Evolutionary conservation across 2,888 invertebrate genomes (phyloP), one percentile per base, ranked within the genome.

Genomic region (Meloe dianella): DNA sequence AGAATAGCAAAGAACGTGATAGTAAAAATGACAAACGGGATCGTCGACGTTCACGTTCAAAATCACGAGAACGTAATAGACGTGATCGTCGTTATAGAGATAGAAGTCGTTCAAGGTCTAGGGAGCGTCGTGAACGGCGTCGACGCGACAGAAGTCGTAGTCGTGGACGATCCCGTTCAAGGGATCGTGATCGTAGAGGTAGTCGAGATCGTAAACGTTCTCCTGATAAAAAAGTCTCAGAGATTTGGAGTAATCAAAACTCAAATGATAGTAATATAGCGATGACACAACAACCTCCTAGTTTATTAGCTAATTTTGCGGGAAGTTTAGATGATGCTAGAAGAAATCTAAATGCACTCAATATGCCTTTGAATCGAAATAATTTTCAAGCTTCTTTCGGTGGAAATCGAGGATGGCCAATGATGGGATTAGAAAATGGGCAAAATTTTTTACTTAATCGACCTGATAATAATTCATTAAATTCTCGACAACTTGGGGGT

Each of bases 141-240:
- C 87, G 89, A 73, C 83, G 90, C 27, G 88, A 89, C 47, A 79
- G 86, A 71, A 86, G 88, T 54, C 85, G 87, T 68, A 87, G 87
- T 69, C 84, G 89, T 20, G 84, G 85, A 7, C 86, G 88, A n/a
- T 86, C 87, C 6, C 85, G 81, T 72, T 89, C 81, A 74, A 87
- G 80, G 73, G 88, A 86, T 51, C 85, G 89, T 5, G 84, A 72
- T 61, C 66, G 71, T n/a, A 65, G 72, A 54, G 66, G 65, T 51
- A 71, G 77, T 63, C 77, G 78, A 61, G 78, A 80, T 62, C 68
- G 76, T 6, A 78, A 76, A 63, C 74, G 72, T 20, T 60, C 61
- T 1, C 61, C 63, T 2, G 69, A 64, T 22, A 74, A 73, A 61
- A 67, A 71, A n/a, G 32, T 66, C 17, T 69, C 75, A 2, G 74